These are phyloP conservation scores for Semotilus atromaculatus DNA, from an alignment of 2,797 vertebrate species.

Conservation along the genomic window DNA sequence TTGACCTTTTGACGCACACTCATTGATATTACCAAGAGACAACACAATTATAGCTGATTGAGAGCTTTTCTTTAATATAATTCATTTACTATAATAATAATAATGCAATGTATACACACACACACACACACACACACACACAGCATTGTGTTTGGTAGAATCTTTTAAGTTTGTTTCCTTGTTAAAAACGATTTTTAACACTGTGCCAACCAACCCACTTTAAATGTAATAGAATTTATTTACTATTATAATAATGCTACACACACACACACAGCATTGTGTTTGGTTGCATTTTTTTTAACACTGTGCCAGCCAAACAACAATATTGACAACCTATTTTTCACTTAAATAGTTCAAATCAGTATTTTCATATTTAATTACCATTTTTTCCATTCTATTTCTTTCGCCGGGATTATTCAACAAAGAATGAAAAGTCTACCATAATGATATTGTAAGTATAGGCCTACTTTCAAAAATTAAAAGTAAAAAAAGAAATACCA, in stretches of 20 bases:
- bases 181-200: background rate
- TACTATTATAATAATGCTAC: background rate
- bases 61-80: background rate
- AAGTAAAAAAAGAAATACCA: background rate
- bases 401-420: background rate
- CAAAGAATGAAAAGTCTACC: background rate
- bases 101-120: background rate
- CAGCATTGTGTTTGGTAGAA: background rate
- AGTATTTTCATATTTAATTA: background rate
- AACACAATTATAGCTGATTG: background rate
- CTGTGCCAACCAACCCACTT: background rate
- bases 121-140: too few species aligned
- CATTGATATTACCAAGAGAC: background rate
- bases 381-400: background rate
- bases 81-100: background rate
- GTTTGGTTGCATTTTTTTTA: background rate
- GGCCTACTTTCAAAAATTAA: background rate
- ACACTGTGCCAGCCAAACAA: background rate
- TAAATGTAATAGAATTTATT: background rate
- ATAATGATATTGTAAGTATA: background rate
- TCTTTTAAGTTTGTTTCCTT: background rate
- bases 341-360: background rate
- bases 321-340: background rate
- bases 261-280: background rate
- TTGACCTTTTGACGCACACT: background rate